A percentile compares a stretch with the other conserved stretches of the same genome.
Evolutionary conservation across 2,888 invertebrate species (phyloP).

Genomic region (Laothoe populi): DNA sequence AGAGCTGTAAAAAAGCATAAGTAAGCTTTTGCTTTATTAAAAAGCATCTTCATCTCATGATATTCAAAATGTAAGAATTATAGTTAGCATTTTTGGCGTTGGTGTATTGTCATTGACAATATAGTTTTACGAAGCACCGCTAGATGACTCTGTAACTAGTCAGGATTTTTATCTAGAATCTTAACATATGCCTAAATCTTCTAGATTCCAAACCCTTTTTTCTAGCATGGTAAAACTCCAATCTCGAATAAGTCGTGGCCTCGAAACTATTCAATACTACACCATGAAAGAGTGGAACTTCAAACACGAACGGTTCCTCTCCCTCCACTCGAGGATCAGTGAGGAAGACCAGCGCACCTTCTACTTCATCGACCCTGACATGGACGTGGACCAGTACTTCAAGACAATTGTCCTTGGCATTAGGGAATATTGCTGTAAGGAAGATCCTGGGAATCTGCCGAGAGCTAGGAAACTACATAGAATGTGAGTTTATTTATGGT

Average conservation of each 20-base stretch:
- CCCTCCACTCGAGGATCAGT: conserved; percentile 82
- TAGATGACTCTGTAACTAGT: too few relatives aligned
- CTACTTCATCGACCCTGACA: conserved; percentile 69
- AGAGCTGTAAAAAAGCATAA: too few relatives aligned
- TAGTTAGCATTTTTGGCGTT: too few relatives aligned
- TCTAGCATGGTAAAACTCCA: conserved; percentile 87
- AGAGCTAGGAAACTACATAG: conserved; percentile 86
- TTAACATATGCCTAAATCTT: too few relatives aligned
- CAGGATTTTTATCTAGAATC: too few relatives aligned
- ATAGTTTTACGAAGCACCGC: too few relatives aligned
- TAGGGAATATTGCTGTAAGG: conserved; percentile 91
- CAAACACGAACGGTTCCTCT: conserved; percentile 84
- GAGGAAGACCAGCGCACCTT: conserved; percentile 86
- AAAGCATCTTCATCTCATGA: too few relatives aligned
- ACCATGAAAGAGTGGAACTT: conserved; percentile 93
- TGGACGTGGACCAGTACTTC: conserved; percentile 60
- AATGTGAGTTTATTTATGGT: conserved; percentile 72
- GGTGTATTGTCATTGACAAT: too few relatives aligned
- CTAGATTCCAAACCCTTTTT: too few relatives aligned
- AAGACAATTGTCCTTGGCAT: conserved; percentile 89
- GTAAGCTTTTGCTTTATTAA: too few relatives aligned
- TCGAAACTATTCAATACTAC: conserved; percentile 90
- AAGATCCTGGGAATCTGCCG: conserved; percentile 90
- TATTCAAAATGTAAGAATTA: too few relatives aligned
- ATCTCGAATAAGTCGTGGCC: conserved; percentile 85